A percentile compares a stretch with the other conserved stretches of the same genome.
Conservation (phyloP, 2,888 invertebrate species). For the Drosophila colorata region DNA sequence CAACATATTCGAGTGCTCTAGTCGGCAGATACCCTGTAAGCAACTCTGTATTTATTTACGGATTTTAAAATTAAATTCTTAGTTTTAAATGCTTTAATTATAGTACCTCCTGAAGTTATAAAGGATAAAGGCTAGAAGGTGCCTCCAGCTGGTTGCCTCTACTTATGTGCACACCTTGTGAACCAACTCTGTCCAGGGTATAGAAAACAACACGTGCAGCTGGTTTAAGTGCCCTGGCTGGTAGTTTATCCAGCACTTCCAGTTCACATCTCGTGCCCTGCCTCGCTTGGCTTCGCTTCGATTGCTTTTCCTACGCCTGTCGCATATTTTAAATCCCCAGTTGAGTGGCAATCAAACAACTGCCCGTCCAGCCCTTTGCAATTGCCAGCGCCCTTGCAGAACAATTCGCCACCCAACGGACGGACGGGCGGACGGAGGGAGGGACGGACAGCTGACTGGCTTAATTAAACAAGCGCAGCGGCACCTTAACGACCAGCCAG, state of each 20-base stretch:
- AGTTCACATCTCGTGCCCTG: constrained; percentile 1
- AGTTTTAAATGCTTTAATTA: too few species aligned
- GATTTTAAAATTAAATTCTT: too few species aligned
- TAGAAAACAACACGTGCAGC: constrained; percentile 59
- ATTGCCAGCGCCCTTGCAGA: constrained; percentile 5
- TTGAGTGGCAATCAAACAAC: constrained; percentile 75
- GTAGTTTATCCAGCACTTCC: constrained; percentile 50
- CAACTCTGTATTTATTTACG: too few species aligned
- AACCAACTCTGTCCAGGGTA: neutral
- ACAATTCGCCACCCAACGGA: constrained; percentile 8
- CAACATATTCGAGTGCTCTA: constrained; percentile 10
- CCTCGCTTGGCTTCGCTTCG: constrained; percentile 49
- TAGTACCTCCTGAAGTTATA: too few species aligned
- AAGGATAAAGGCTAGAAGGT: too few species aligned
- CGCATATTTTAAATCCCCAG: constrained; percentile 79
- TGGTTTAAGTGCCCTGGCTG: constrained; percentile 65
- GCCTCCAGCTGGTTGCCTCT: too few species aligned
- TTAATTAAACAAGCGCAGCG: constrained; percentile 74
- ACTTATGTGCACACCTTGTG: neutral
- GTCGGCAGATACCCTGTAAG: neutral
- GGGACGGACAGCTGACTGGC: constrained; percentile 55
- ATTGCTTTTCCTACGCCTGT: constrained; percentile 76
- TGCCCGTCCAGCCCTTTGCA: constrained; percentile 23
- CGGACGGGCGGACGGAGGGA: neutral
- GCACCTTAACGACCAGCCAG: constrained; percentile 68